phyloP scores from a whole-genome alignment of 2,888 invertebrate species.

The Oscheius sp. region DNA sequence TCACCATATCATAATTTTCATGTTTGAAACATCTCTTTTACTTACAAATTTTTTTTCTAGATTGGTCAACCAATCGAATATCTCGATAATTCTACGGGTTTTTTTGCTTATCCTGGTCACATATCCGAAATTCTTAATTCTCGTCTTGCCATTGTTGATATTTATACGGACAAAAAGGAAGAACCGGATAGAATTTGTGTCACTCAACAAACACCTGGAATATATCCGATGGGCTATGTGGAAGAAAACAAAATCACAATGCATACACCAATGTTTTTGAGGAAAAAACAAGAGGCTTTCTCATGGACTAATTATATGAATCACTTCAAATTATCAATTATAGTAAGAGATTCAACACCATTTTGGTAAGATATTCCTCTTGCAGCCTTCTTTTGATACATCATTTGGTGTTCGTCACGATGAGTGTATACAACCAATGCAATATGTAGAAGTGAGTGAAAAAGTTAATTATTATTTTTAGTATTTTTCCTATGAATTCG shows the following conservation, averaged over 20 bases:
- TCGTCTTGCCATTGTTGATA: background rate
- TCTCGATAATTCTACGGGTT: slow-evolving; percentile 4
- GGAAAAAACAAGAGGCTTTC: background rate
- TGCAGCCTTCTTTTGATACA: too few relatives aligned
- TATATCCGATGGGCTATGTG: background rate
- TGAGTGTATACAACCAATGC: too few relatives aligned
- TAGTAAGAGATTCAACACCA: background rate
- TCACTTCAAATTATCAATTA: too few relatives aligned
- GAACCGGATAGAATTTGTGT: background rate
- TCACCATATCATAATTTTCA: background rate
- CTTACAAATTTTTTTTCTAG: background rate
- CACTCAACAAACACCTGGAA: background rate
- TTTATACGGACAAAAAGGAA: background rate
- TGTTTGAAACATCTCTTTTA: background rate
- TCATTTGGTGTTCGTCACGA: too few relatives aligned
- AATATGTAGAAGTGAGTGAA: slow-evolving; percentile 20
- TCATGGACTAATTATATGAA: slow-evolving; percentile 3
- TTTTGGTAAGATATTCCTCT: background rate
- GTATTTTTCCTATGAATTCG: slow-evolving; percentile 11
- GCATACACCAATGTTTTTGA: background rate
- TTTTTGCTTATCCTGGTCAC: slow-evolving; percentile 12
- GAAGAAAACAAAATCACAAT: background rate
- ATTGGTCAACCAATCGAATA: slow-evolving; percentile 7
- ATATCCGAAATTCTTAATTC: slow-evolving; percentile 7
- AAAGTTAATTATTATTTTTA: background rate